A percentile compares a stretch with the other conserved stretches of the same genome.
These are phyloP conservation scores for Mesoclemmys tuberculata DNA, from an alignment of 2,113 vertebrate species.

Conservation along the genomic window DNA sequence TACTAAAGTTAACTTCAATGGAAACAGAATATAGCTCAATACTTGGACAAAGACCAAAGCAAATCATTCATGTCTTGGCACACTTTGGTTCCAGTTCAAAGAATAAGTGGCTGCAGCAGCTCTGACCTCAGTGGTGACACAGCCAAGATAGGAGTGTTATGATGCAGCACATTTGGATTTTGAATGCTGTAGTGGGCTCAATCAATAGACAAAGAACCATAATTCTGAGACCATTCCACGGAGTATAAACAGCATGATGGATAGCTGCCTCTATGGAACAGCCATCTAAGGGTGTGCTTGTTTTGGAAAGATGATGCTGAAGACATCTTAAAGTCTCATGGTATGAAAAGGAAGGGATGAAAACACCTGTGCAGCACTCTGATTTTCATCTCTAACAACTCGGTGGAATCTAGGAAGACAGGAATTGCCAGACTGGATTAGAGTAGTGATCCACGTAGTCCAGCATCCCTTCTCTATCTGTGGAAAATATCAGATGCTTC, in stretches of 20 bases:
- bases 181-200: background rate
- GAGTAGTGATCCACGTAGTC: rapidly evolving
- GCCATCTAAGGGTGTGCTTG: background rate
- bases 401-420: background rate
- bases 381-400: no score
- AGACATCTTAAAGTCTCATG: background rate
- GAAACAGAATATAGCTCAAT: background rate
- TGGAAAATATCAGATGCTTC: background rate
- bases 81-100: background rate
- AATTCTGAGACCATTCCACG: background rate
- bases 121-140: rapidly evolving
- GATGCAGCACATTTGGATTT: background rate
- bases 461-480: rapidly evolving
- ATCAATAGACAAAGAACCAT: no score
- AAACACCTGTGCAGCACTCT: background rate
- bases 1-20: background rate
- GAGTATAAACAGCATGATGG: background rate
- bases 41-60: background rate
- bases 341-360: no score
- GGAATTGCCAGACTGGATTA: rapidly evolving
- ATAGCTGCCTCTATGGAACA: background rate
- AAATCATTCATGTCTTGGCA: background rate
- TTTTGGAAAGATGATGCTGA: background rate
- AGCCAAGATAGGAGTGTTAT: background rate
- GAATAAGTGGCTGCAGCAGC: rapidly evolving